Conservation (phyloP, 2,888 invertebrate genomes). For the Taenaris catops region DNA sequence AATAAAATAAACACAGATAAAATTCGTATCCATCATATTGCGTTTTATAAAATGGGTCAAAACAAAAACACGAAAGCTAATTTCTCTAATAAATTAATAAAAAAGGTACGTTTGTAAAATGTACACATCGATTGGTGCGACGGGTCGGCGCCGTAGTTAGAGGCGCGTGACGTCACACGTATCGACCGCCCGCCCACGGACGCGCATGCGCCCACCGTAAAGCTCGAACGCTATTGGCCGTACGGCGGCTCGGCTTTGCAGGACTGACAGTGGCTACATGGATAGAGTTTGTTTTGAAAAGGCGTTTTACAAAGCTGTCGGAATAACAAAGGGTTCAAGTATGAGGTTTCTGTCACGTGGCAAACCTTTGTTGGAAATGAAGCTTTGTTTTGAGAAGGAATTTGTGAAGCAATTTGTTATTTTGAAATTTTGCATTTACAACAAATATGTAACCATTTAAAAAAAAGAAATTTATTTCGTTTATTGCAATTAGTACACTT, state of each 20-base stretch:
- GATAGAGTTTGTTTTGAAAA: conserved; percentile 29
- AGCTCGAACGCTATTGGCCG: conserved; percentile 49
- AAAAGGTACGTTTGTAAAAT: conserved; percentile 33
- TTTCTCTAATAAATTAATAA: conserved; percentile 6
- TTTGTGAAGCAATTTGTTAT: no score
- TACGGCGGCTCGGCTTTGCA: conserved; percentile 37
- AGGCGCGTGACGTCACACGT: conserved; percentile 61
- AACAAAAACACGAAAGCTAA: background rate
- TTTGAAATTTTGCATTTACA: no score
- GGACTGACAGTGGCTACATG: conserved; percentile 37
- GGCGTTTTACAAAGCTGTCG: conserved; percentile 12
- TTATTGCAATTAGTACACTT: no score
- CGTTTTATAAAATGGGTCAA: no score
- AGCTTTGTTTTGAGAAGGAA: no score
- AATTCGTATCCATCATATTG: no score
- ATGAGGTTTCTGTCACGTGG: conserved; percentile 8
- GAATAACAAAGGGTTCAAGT: conserved; percentile 22
- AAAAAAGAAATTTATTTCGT: no score
- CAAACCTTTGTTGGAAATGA: conserved; percentile 5
- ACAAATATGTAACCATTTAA: no score
- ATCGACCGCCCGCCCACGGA: conserved; percentile 68
- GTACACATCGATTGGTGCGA: conserved; percentile 67
- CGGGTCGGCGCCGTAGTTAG: conserved; percentile 66
- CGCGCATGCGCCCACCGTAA: conserved; percentile 57
- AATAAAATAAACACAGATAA: no score